Percentiles rank a stretch among this genome's conserved stretches.
Conservation (phyloP, 2,113 vertebrate species). For the Smithornis capensis region DNA sequence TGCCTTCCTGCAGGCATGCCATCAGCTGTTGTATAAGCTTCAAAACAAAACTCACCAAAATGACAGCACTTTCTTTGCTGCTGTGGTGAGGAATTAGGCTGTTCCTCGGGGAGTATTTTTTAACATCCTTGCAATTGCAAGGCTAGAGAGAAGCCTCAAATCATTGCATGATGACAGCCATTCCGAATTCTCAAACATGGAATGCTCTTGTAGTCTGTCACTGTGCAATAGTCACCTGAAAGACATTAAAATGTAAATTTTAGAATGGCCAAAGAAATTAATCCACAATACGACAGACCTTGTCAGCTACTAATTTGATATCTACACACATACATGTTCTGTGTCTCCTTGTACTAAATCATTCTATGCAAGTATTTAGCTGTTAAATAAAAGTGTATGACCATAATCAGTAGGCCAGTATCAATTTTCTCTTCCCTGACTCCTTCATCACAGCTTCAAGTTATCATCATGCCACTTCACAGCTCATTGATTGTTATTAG, state of each 20-base stretch:
- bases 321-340: background rate
- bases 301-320: slow-evolving; percentile 36
- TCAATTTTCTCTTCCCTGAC: background rate
- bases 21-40: slow-evolving; percentile 11
- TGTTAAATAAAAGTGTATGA: slow-evolving; percentile 8
- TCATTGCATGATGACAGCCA: background rate
- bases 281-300: background rate
- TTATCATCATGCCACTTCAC: background rate
- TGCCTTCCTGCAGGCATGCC: slow-evolving; percentile 50
- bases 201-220: background rate
- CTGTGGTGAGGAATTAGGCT: background rate
- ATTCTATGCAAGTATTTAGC: background rate
- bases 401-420: background rate
- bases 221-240: background rate
- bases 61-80: slow-evolving; percentile 28
- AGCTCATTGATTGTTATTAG: background rate
- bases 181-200: background rate
- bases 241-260: background rate
- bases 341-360: slow-evolving; percentile 47
- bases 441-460: background rate
- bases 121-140: background rate
- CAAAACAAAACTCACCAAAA: slow-evolving; percentile 18
- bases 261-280: background rate
- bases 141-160: background rate
- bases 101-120: background rate